These are phyloP conservation scores for Thymelicus acteon DNA, from an alignment of 2,888 invertebrate genomes.

Conservation along the genomic window DNA sequence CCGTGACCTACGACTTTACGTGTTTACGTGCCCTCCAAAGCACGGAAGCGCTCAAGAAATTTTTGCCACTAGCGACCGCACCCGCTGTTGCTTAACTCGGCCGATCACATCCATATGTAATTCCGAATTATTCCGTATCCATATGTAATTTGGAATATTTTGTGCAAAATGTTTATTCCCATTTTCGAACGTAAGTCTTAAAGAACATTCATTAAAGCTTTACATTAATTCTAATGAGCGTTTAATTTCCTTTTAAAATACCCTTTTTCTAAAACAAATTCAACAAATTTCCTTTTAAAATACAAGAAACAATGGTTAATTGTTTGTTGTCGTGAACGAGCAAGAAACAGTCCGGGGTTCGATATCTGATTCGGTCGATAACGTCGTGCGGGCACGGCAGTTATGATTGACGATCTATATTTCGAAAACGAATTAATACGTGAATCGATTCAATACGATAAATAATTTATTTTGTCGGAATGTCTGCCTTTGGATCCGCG, in stretches of 20 bases:
- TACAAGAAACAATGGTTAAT: slow-evolving; percentile 53
- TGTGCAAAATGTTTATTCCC: neutral
- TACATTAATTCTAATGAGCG: slow-evolving; percentile 14
- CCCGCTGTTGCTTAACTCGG: no score
- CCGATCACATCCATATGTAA: no score
- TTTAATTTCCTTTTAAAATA: slow-evolving; percentile 43
- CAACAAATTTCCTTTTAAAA: slow-evolving; percentile 45
- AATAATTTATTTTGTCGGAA: slow-evolving; percentile 72
- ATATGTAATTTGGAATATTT: no score
- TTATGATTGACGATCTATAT: slow-evolving; percentile 80
- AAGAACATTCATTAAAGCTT: neutral
- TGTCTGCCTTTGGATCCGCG: slow-evolving; percentile 44
- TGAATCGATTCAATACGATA: slow-evolving; percentile 67
- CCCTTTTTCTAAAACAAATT: slow-evolving; percentile 48
- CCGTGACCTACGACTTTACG: no score
- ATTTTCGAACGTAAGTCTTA: neutral
- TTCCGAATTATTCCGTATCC: no score
- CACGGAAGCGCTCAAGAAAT: no score
- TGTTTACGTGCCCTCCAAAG: no score
- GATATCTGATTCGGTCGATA: slow-evolving; percentile 66
- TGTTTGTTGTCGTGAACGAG: slow-evolving; percentile 41
- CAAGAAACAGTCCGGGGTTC: slow-evolving; percentile 43
- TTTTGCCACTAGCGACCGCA: no score
- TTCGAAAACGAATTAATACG: slow-evolving; percentile 72
- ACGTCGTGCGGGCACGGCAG: slow-evolving; percentile 61